Percentiles rank a stretch among this genome's conserved stretches.
These are phyloP conservation scores for Rhinoptilus africanus DNA, from an alignment of 2,113 vertebrate genomes.

Conservation along the genomic window DNA sequence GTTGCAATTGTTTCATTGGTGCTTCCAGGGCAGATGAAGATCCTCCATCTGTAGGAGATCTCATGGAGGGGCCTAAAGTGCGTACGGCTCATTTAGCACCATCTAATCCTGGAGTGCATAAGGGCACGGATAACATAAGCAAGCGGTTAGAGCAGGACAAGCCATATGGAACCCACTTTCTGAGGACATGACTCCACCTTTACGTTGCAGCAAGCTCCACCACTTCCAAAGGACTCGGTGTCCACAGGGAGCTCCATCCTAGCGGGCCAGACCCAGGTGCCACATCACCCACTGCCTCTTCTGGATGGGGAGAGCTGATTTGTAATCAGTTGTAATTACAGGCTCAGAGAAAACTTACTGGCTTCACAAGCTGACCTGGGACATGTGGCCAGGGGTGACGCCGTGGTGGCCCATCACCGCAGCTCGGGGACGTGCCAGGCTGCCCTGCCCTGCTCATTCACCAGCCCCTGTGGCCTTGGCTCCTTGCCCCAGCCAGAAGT, in stretches of 20 bases:
- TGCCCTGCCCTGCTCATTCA: neutral
- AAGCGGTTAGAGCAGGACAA: neutral
- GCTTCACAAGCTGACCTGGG: neutral
- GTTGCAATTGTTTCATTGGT: neutral
- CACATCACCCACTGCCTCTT: neutral
- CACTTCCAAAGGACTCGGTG: neutral
- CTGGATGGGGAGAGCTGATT: neutral
- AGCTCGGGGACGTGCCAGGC: neutral
- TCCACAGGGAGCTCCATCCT: neutral
- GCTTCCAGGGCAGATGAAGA: neutral
- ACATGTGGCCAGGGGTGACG: rapidly evolving
- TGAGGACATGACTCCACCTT: neutral
- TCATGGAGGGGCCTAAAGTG: neutral
- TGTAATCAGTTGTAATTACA: neutral
- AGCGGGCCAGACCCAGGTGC: neutral
- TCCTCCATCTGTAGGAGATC: neutral
- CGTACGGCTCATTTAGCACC: neutral
- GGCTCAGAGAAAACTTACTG: neutral
- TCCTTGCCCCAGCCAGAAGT: neutral
- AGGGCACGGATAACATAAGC: neutral
- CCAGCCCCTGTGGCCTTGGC: neutral
- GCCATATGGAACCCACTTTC: neutral
- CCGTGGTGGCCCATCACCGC: rapidly evolving
- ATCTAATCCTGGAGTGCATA: neutral
- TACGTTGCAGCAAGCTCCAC: neutral